These are phyloP conservation scores for Malurus alboscapulatus DNA, from an alignment of 2,113 vertebrate genomes.

Conservation along the genomic window DNA sequence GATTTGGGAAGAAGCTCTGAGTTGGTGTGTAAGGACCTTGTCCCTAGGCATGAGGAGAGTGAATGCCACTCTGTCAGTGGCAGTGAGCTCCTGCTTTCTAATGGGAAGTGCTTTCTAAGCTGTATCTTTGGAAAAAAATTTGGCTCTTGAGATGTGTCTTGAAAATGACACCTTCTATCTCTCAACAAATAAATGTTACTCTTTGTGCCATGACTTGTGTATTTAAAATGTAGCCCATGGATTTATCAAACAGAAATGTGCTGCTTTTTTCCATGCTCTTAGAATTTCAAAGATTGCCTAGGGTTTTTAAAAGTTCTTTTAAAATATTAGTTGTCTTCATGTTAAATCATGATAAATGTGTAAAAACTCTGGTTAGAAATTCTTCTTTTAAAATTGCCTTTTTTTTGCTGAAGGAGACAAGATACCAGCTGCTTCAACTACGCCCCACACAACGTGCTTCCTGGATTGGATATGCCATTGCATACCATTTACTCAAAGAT, in stretches of 20 bases:
- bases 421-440: conserved; percentile 78
- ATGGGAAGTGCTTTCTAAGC: background rate
- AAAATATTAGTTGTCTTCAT: background rate
- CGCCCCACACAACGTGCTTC: conserved; percentile 78
- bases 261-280: background rate
- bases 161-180: background rate
- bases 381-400: background rate
- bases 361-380: background rate
- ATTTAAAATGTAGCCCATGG: background rate
- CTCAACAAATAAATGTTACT: background rate
- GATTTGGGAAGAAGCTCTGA: fast-evolving
- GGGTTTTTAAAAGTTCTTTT: background rate
- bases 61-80: background rate
- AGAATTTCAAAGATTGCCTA: background rate
- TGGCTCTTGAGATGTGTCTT: background rate
- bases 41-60: background rate
- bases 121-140: background rate
- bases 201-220: background rate
- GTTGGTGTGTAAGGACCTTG: background rate
- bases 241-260: background rate
- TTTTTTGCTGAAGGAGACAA: conserved; percentile 71
- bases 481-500: conserved; percentile 80
- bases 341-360: background rate
- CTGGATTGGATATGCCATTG: conserved; percentile 82
- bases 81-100: background rate